These are phyloP conservation scores for Chaetogeoica ovagalla DNA, from an alignment of 2,888 invertebrate species.

Conservation along the genomic window DNA sequence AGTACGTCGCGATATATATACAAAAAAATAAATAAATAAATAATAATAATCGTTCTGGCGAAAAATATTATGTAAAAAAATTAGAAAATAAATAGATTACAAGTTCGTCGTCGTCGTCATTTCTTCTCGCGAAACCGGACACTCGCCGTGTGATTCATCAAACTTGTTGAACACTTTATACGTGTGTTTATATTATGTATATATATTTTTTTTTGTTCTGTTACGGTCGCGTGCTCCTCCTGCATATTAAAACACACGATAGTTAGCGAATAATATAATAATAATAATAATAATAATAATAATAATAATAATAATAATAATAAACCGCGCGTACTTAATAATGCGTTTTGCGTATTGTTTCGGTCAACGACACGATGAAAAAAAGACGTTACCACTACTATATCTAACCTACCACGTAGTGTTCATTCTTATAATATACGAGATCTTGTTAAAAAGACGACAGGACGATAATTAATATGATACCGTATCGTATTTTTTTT, in stretches of 20 bases:
- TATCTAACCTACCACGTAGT: not conserved
- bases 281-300: no score
- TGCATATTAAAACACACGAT: conserved; percentile 19
- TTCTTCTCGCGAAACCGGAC: not conserved
- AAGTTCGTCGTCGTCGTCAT: no score
- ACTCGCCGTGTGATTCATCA: no score
- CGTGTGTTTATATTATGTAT: no score
- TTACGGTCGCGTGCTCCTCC: conserved; percentile 33
- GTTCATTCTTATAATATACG: no score
- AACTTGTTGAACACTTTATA: conserved; percentile 14
- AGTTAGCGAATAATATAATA: not conserved
- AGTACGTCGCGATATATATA: conserved; percentile 26
- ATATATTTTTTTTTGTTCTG: not conserved
- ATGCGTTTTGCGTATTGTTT: not conserved
- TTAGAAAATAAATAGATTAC: no score
- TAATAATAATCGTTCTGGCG: not conserved
- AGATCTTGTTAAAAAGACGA: not conserved
- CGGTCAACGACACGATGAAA: conserved; percentile 25
- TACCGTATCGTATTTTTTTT: no score
- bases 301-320: no score
- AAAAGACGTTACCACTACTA: not conserved
- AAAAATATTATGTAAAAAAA: not conserved
- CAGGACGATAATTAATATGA: no score
- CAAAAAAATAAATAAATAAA: no score
- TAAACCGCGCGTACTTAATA: no score